Base-by-base conservation (phyloP, 2,888 invertebrate genomes). In the Micropterix aruncella region DNA sequence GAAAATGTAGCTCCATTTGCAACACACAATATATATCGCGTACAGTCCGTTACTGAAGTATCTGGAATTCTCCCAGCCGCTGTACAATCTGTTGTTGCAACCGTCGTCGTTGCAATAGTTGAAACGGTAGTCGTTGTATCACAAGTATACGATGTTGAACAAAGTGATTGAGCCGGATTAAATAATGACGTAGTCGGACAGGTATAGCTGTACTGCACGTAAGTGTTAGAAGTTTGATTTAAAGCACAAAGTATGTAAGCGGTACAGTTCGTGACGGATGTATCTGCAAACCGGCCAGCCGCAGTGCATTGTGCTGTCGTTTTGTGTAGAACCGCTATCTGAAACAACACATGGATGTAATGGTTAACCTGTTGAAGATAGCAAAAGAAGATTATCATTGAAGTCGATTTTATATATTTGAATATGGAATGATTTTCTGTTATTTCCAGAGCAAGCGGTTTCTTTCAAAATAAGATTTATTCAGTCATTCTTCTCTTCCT, bases 31-130 rank as follows among this genome's bases (percentile, higher is more conserved):
- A 57, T 65, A 49, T 71, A 73, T 0, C 53, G 56, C 48, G 63
- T 57, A 46, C 71, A 72, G 1, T 62, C 63, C 0, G 60, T 54
- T 43, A 71, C 70, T 1, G 57, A 46, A 2, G 57, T 50, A 50
- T 73, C 57, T 1, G 66, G 59, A 37, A 59, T 68, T 51, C 68
- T 60, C 1, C 73, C 73, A 1, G 58, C 59, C 1, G 61, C 45
- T 1, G 59, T 52, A 48, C 73, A 73, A 38, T 12, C 16, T 9
- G 38, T 38, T 15, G 38, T 38, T 4, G 38, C 4, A 15, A 14
- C 14, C 5, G 38, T 38, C 27, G 27, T 40, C 16, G 38, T 18
- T 14, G 7, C 12, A 3, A 19, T 37, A 12, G 36, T 40, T 37
- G 14, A 36, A 38, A 38, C 1, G n/a, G n/a, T n/a, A n/a, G n/a